Conservation (phyloP, 2,113 vertebrate species). For the Nesoenas mayeri region DNA sequence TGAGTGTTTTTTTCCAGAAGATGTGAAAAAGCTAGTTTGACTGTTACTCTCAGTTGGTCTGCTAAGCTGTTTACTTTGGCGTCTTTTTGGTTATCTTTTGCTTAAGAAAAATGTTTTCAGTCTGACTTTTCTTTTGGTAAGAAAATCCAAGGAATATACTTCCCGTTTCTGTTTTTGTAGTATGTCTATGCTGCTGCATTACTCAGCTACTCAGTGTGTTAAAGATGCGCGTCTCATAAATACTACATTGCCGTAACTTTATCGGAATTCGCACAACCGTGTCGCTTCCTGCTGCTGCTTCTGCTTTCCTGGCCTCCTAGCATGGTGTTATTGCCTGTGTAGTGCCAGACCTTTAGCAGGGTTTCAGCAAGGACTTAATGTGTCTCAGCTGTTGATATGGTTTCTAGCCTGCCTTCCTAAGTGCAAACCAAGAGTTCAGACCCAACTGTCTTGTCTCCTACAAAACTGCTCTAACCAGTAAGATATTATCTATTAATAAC, state of each 20-base stretch:
- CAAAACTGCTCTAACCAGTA: background rate
- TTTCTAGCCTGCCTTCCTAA: background rate
- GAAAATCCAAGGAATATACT: background rate
- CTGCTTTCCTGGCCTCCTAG: background rate
- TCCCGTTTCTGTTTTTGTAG: background rate
- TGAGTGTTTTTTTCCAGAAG: background rate
- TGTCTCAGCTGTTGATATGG: accelerated
- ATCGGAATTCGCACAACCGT: background rate
- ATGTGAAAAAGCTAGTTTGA: background rate
- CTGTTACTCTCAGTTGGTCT: background rate
- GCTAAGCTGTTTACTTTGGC: background rate
- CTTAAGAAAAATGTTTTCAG: background rate
- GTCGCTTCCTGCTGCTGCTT: background rate
- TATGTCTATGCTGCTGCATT: background rate
- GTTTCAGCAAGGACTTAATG: background rate
- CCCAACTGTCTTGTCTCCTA: background rate
- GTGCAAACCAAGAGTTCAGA: background rate
- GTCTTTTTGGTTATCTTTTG: background rate
- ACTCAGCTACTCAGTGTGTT: background rate
- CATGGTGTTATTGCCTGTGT: accelerated
- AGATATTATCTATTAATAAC: background rate
- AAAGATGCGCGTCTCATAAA: accelerated
- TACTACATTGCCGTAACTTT: background rate
- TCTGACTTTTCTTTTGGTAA: background rate
- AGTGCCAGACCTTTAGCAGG: background rate